A percentile compares a stretch with the other conserved stretches of the same genome.
phyloP scores from a whole-genome alignment of 1,140 invertebrate genomes.

The Macrosteles quadrilineatus region DNA sequence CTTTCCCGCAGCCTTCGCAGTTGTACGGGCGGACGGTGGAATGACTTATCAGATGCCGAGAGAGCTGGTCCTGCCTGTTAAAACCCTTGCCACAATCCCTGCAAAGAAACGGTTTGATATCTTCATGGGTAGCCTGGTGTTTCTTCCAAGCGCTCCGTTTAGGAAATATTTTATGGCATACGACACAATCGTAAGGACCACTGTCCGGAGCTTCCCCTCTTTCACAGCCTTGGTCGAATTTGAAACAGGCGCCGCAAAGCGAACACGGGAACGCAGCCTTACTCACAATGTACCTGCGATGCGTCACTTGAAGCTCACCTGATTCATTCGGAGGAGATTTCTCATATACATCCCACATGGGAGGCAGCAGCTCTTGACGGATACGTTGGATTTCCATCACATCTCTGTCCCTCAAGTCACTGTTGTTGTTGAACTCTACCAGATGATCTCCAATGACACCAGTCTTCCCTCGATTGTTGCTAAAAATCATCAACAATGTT shows the following conservation, averaged over 20 bases:
- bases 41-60: conserved; percentile 67
- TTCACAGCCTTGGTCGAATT: conserved; percentile 42
- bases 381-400: conserved; percentile 40
- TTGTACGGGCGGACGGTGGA: conserved; percentile 58
- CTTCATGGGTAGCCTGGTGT: conserved; percentile 47
- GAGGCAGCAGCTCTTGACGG: conserved; percentile 42
- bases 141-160: conserved; percentile 43
- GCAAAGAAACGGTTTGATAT: conserved; percentile 55
- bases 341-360: conserved; percentile 47
- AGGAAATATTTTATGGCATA: conserved; percentile 46
- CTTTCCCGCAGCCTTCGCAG: conserved; percentile 62
- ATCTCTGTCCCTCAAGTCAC: conserved; percentile 40
- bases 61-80: conserved; percentile 67
- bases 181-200: conserved; percentile 40
- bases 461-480: conserved; percentile 11
- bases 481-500: not conserved
- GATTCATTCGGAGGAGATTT: conserved; percentile 36
- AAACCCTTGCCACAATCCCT: conserved; percentile 69
- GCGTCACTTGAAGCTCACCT: conserved; percentile 35
- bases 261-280: conserved; percentile 46
- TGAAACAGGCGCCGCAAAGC: conserved; percentile 43
- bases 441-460: conserved; percentile 41
- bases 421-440: conserved; percentile 41
- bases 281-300: conserved; percentile 43
- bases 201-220: conserved; percentile 38